A percentile compares a stretch with the other conserved stretches of the same genome.
Evolutionary conservation across 2,888 invertebrate species (phyloP).

Genomic region (Stenolophus ochropezus): DNA sequence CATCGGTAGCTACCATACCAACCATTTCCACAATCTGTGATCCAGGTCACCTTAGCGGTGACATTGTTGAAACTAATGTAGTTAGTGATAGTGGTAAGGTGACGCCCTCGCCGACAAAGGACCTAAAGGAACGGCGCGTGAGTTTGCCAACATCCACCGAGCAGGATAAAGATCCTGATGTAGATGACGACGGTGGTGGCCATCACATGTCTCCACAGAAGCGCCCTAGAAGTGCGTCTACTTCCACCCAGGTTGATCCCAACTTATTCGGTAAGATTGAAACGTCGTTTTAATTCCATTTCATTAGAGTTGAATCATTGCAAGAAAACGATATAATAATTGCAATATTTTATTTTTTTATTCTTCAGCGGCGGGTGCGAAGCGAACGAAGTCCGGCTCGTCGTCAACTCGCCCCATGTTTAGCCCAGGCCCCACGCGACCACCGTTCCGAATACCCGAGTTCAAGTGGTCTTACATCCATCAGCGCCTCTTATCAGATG

Average conservation of each 20-base stretch:
- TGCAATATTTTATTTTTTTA: not conserved
- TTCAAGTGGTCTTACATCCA: slow-evolving; percentile 99
- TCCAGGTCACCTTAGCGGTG: slow-evolving; percentile 76
- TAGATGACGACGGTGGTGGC: slow-evolving; percentile 71
- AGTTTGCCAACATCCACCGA: slow-evolving; percentile 76
- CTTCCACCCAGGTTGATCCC: slow-evolving; percentile 89
- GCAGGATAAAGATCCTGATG: slow-evolving; percentile 68
- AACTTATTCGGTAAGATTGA: slow-evolving; percentile 85
- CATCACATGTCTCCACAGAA: slow-evolving; percentile 78
- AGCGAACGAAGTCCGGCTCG: slow-evolving; percentile 79
- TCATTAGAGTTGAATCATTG: no score
- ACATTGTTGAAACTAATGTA: slow-evolving; percentile 65
- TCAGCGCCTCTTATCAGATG: slow-evolving; percentile 95
- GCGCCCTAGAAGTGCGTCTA: slow-evolving; percentile 86
- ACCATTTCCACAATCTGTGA: slow-evolving; percentile 85
- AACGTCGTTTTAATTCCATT: no score
- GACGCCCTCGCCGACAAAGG: slow-evolving; percentile 65
- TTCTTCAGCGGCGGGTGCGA: slow-evolving; percentile 72
- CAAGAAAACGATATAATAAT: not conserved
- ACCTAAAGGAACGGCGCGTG: slow-evolving; percentile 73
- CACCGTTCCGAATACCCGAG: slow-evolving; percentile 98
- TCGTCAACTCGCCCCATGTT: slow-evolving; percentile 88
- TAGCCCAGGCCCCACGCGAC: slow-evolving; percentile 93
- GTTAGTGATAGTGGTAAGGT: slow-evolving; percentile 64
- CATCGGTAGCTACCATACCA: slow-evolving; percentile 77